Evolutionary conservation across 2,113 vertebrate species (phyloP), one percentile per base, ranked within the genome.

Genomic region (Cinclus cinclus): DNA sequence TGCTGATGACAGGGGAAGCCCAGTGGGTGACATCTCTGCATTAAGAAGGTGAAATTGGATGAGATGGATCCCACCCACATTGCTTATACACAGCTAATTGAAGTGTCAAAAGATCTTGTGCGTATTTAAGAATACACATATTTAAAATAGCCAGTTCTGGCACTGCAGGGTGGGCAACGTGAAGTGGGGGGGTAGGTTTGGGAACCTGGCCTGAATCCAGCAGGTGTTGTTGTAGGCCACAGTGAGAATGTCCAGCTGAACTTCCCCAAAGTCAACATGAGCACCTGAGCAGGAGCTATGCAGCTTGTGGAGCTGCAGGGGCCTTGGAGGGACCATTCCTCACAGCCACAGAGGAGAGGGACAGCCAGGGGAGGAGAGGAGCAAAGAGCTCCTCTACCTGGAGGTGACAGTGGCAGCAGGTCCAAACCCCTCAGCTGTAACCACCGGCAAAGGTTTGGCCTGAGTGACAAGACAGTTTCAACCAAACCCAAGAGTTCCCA

Each of bases 41-140:
- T 11, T 47, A n/a, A 50, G 79, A 30, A 88, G 47, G 50, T 81
- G 83, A 83, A 88, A 52, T 39, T 49, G 85, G 30, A 22, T 62
- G 55, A 80, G 75, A 5, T 59, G 68, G 41, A 86, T 94, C 92
- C 94, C 88, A 97, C 92, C 76, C 90, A 94, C 75, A 53, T 71
- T 55, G 95, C 88, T 83, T 28, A 30, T 59, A 46, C 30, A 6
- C 35, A 0, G 0, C 49, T 83, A 63, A 89, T 37, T 77, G 83
- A 60, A 11, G 27, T 15, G 47, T 10, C 55, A 59, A 59, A 74
- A 80, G 64, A 69, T 46, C 53, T 73, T 3, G 28, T 17, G 86
- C 30, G 11, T 6, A 14, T 56, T 69, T 65, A 3, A 69, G 83
- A 60, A 1, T 2, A 18, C 0, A 1, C 6, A 0, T 16, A 16